Percentiles rank a stretch among this genome's conserved stretches.
Evolutionary conservation across 2,797 vertebrate genomes (phyloP).

Genomic region (Neostethus bicornis): DNA sequence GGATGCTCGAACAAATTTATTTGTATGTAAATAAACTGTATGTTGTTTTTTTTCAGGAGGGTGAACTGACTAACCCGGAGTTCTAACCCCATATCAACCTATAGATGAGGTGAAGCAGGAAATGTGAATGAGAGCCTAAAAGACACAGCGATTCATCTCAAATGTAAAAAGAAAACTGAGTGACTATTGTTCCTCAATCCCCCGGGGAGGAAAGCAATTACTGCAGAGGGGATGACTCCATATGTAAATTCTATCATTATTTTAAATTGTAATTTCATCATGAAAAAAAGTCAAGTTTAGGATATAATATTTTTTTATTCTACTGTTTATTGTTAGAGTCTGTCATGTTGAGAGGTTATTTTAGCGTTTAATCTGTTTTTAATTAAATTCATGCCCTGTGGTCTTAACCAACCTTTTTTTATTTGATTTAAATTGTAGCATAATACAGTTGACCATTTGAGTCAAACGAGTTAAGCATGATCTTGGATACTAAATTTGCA

Average conservation of each 20-base stretch:
- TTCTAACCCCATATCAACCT: constrained; percentile 49
- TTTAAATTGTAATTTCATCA: constrained; percentile 27
- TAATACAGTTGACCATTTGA: too few species aligned
- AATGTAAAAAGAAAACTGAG: constrained; percentile 59
- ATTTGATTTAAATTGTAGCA: neutral
- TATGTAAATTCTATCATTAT: constrained; percentile 5
- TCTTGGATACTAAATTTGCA: too few species aligned
- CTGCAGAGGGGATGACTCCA: constrained; percentile 28
- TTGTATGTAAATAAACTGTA: constrained; percentile 51
- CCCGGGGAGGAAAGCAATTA: constrained; percentile 46
- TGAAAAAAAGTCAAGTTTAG: constrained; percentile 47
- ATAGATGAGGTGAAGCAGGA: constrained; percentile 29
- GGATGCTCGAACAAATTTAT: constrained; percentile 3
- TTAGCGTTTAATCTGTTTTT: constrained; percentile 16
- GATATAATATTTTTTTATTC: constrained; percentile 45
- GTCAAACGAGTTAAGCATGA: too few species aligned
- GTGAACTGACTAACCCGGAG: constrained; percentile 31
- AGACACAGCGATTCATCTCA: constrained; percentile 29
- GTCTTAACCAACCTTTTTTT: constrained; percentile 5
- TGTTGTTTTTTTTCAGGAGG: constrained; percentile 41
- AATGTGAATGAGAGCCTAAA: constrained; percentile 27
- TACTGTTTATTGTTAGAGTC: constrained; percentile 25
- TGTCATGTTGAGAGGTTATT: constrained; percentile 22
- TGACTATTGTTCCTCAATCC: constrained; percentile 44
- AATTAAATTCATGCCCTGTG: neutral